These are phyloP conservation scores for Gobiocypris rarus DNA, from an alignment of 2,113 vertebrate species.

Conservation along the genomic window DNA sequence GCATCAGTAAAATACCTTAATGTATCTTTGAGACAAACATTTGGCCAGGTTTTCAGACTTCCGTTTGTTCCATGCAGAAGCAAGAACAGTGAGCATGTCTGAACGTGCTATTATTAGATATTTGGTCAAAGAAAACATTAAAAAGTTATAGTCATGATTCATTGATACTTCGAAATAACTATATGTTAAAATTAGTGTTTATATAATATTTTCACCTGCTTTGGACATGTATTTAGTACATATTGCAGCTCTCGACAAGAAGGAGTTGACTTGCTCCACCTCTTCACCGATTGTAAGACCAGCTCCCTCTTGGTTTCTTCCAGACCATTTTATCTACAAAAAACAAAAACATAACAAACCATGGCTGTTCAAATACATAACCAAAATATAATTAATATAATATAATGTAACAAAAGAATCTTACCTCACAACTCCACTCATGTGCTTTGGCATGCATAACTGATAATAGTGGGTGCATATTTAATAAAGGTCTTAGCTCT, in stretches of 20 bases:
- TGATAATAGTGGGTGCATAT: background rate
- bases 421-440: background rate
- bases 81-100: background rate
- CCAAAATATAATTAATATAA: background rate
- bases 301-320: background rate
- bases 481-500: background rate
- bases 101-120: background rate
- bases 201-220: background rate
- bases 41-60: background rate
- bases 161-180: background rate
- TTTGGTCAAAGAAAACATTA: background rate
- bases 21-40: background rate
- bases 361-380: background rate
- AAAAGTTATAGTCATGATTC: background rate
- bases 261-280: conserved; percentile 7
- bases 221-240: background rate
- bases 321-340: background rate
- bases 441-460: conserved; percentile 21
- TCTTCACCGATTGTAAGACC: conserved; percentile 8
- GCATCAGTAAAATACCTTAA: conserved; percentile 11
- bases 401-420: background rate
- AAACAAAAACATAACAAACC: background rate
- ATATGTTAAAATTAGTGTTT: background rate
- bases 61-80: conserved; percentile 11
- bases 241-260: background rate